phyloP scores from a whole-genome alignment of 2,113 vertebrate genomes.

The Salvelinus fontinalis region DNA sequence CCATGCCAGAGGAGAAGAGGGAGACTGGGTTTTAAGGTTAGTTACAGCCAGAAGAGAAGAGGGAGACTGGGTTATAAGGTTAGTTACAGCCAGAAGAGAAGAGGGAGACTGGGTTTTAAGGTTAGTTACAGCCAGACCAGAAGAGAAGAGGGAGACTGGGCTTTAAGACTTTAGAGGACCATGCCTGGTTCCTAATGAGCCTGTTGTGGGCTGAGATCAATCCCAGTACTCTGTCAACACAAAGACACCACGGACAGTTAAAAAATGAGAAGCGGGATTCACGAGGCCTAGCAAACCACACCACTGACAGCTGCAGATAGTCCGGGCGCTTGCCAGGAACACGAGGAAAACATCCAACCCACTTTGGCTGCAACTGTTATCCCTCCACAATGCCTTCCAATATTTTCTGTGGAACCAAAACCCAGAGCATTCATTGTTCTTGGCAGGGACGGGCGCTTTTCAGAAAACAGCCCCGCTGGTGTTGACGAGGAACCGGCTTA shows the following conservation, averaged over 20 bases:
- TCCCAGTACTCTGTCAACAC: conserved; percentile 56
- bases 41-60: too few relatives aligned
- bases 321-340: conserved; percentile 52
- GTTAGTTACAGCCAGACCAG: not conserved
- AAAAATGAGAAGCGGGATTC: conserved; percentile 29
- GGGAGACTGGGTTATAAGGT: too few relatives aligned
- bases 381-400: conserved; percentile 67
- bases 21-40: too few relatives aligned
- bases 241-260: conserved; percentile 46
- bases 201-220: conserved; percentile 40
- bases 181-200: conserved; percentile 28
- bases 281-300: conserved; percentile 50
- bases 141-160: conserved; percentile 7
- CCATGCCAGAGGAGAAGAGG: too few relatives aligned
- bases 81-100: too few relatives aligned
- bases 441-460: conserved; percentile 57
- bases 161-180: conserved; percentile 19
- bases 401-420: conserved; percentile 66
- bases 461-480: conserved; percentile 37
- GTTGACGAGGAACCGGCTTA: conserved; percentile 63
- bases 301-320: conserved; percentile 65
- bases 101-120: too few relatives aligned
- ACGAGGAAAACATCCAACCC: conserved; percentile 65
- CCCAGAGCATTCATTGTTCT: conserved; percentile 67
- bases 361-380: conserved; percentile 69